Evolutionary conservation across 2,797 vertebrate species (phyloP), one percentile per base, ranked within the genome.

Genomic region (Atherinosoma microstoma): DNA sequence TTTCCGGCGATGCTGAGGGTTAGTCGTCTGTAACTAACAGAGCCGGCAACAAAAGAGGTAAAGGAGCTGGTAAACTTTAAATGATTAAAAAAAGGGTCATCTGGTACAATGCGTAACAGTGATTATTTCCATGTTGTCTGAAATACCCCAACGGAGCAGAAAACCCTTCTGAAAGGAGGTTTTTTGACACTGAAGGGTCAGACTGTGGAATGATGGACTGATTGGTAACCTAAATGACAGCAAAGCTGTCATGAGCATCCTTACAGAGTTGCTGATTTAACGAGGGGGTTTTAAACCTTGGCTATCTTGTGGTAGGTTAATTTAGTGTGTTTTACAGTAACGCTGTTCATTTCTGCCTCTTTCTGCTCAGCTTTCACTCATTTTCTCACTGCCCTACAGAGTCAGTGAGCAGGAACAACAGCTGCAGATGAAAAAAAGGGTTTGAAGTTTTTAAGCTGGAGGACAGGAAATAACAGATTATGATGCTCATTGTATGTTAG

Each of bases 1-100:
- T 29, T 34, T 53, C 11, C 20, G 59, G 15, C 73, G 65, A 73
- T 40, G 35, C 9, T 45, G 20, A 20, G 5, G 16, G 30, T 27
- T 18, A 30, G 40, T 49, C 38, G 34, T 78, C 59, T 83, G 74
- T 66, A n/a, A 64, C 27, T 47, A 32, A 61, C 22, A 15, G 13
- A 0, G 12, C 20, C 57, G 30, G 32, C 18, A 53, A 29, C 20
- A 47, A 8, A 54, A 34, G 22, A 36, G 34, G n/a, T 58, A 27
- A 27, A 56, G 38, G 0, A 15, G 13, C 38, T 40, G 38, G 38
- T 40, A 40, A 40, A 40, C 38, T 40, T 40, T 40, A 40, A 15
- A 40, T 40, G 13, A 40, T 13, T 27, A 27, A 27, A 40, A 40
- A 40, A 40, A 15, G 35, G 8, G 35, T 9, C 32, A 53, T 53